A percentile compares a stretch with the other conserved stretches of the same genome.
phyloP scores from a whole-genome alignment of 2,888 invertebrate genomes.

The Euplagia quadripunctaria region DNA sequence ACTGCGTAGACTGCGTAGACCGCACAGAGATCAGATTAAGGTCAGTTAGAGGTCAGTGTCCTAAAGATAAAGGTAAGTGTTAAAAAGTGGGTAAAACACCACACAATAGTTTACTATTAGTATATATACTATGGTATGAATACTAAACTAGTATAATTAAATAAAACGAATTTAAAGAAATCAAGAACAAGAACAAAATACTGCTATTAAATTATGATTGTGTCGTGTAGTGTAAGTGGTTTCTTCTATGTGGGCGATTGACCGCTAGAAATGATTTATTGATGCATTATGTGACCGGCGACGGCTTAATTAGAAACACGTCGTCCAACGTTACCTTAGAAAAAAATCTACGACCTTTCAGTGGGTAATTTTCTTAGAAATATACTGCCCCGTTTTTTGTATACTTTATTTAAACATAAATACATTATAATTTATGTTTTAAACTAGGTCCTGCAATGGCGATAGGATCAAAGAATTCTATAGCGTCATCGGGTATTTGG shows the following conservation, averaged over 20 bases:
- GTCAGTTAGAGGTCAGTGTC: too few species aligned
- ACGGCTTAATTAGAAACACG: slow-evolving; percentile 69
- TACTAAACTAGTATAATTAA: too few species aligned
- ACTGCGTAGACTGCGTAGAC: too few species aligned
- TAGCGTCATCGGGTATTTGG: neutral
- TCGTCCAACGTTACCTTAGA: slow-evolving; percentile 33
- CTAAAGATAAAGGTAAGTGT: too few species aligned
- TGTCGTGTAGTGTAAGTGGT: slow-evolving; percentile 24
- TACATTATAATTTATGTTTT: neutral
- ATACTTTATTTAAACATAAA: slow-evolving; percentile 10
- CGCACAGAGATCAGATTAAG: too few species aligned
- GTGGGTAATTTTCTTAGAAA: slow-evolving; percentile 32
- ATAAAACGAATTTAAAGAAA: too few species aligned
- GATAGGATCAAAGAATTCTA: neutral
- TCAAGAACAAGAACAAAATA: too few species aligned
- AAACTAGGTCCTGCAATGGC: neutral
- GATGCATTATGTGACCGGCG: slow-evolving; percentile 63
- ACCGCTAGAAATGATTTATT: slow-evolving; percentile 67
- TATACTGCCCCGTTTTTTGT: slow-evolving; percentile 17
- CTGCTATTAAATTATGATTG: neutral
- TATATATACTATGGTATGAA: too few species aligned
- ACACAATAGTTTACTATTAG: too few species aligned
- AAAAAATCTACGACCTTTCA: slow-evolving; percentile 37
- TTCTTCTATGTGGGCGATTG: slow-evolving; percentile 55
- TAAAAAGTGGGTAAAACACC: too few species aligned